Percentiles rank a stretch among this genome's conserved stretches.
phyloP scores from a whole-genome alignment of 2,113 vertebrate genomes.

The Asarcornis scutulata region DNA sequence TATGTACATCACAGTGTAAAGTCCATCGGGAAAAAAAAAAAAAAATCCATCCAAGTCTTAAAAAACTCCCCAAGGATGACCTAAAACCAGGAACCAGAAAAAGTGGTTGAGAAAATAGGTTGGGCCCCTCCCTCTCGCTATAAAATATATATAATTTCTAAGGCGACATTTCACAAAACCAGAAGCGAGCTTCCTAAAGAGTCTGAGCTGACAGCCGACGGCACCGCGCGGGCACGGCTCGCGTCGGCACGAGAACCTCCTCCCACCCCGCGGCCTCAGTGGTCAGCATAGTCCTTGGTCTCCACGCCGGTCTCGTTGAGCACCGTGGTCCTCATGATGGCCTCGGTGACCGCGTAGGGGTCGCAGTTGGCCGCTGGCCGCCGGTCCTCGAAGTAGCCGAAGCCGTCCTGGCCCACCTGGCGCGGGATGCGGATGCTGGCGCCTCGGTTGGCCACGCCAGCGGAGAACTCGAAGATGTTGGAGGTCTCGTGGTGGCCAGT shows the following conservation, averaged over 20 bases:
- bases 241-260: not conserved
- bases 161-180: conserved; percentile 9
- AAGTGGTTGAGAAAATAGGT: conserved; percentile 1
- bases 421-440: conserved; percentile 84
- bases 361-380: conserved; percentile 84
- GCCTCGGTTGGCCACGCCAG: conserved; percentile 77
- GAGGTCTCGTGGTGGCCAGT: conserved; percentile 80
- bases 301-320: conserved; percentile 69
- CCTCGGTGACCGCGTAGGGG: conserved; percentile 77
- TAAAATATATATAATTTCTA: conserved; percentile 31
- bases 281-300: conserved; percentile 43
- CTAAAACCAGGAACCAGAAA: conserved; percentile 2
- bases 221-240: not conserved
- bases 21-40: not conserved
- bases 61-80: not conserved
- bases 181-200: conserved; percentile 45
- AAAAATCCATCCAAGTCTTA: not conserved
- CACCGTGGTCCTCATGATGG: conserved; percentile 75
- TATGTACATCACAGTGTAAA: conserved; percentile 45
- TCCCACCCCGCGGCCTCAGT: not conserved
- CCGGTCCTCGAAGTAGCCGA: conserved; percentile 83
- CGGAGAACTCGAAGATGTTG: conserved; percentile 79
- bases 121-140: not conserved
- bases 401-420: conserved; percentile 76
- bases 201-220: conserved; percentile 13